These are phyloP conservation scores for Sarcophilus harrisii DNA, from an alignment of 2,797 vertebrate genomes.

Conservation along the genomic window DNA sequence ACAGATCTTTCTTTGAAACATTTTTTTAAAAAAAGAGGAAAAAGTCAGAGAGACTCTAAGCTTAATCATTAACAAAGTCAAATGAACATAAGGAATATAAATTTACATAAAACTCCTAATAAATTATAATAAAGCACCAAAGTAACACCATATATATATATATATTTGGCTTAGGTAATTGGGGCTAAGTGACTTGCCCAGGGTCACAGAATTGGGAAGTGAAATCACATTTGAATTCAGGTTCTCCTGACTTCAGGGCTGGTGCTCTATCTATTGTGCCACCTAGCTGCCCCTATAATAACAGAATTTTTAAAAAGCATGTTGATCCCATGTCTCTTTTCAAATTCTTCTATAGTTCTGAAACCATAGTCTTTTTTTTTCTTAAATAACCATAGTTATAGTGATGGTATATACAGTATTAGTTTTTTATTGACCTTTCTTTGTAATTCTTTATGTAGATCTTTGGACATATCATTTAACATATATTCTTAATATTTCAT, in stretches of 20 bases:
- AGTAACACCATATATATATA: not conserved
- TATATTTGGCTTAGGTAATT: too few species aligned
- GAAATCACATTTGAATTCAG: too few species aligned
- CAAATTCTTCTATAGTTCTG: not conserved
- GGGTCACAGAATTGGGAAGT: too few species aligned
- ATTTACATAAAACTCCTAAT: not conserved
- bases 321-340: not conserved
- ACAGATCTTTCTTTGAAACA: not conserved
- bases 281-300: not conserved
- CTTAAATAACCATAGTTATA: not conserved
- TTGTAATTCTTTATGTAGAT: not conserved
- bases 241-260: too few species aligned
- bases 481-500: not conserved
- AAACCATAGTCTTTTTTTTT: not conserved
- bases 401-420: not conserved
- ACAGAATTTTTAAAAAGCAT: not conserved
- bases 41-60: not conserved
- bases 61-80: not conserved
- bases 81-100: not conserved
- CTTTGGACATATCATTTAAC: not conserved
- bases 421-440: not conserved
- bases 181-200: too few species aligned
- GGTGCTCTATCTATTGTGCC: too few species aligned
- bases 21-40: too few species aligned
- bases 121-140: not conserved